Evolutionary conservation across 2,888 invertebrate species (phyloP), one percentile per base, ranked within the genome.

Genomic region (Tiliacea aurago): DNA sequence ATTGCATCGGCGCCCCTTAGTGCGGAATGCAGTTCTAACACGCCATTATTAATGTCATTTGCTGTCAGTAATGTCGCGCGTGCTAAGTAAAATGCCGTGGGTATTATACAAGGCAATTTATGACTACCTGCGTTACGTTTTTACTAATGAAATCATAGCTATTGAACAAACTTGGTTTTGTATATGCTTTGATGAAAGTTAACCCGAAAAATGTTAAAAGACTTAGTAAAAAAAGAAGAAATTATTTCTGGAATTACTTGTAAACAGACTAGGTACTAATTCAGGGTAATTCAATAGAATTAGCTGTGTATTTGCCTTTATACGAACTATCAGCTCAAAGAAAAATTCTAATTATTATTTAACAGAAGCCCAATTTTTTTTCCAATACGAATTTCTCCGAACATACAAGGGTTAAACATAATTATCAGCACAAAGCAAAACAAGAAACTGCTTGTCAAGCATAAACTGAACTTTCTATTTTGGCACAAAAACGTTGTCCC

Each of bases 401-500:
- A 51, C 41, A 64, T 49, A 74, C 47, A 66, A 66, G 67, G 28
- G 56, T 43, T 15, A 20, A 45, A 61, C 23, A 45, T 47, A 18
- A 53, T 65, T 55, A 63, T 65, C 18, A 75, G 18, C n/a, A 49
- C 63, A 75, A 66, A 70, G 53, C 37, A 64, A 69, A 73, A 75
- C 56, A 67, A 70, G 70, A 78, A 73, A 76, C 28, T 64, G 66
- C 41, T 75, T 78, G 72, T 76, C 72, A 82, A 68, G n/a, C 58
- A 74, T 65, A 78, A 75, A 77, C 71, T 51, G 13, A 69, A 78
- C 73, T 73, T 80, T 73, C 55, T 72, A 74, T 77, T 84, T 85
- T 85, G 78, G 75, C 86, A 84, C 85, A 90, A 89, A 90, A 90
- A 78, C 87, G 86, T 86, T 82, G 87, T 87, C 71, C 86, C 85